Conservation (phyloP, 1,140 invertebrate species). For the Belonocnema kinseyi region DNA sequence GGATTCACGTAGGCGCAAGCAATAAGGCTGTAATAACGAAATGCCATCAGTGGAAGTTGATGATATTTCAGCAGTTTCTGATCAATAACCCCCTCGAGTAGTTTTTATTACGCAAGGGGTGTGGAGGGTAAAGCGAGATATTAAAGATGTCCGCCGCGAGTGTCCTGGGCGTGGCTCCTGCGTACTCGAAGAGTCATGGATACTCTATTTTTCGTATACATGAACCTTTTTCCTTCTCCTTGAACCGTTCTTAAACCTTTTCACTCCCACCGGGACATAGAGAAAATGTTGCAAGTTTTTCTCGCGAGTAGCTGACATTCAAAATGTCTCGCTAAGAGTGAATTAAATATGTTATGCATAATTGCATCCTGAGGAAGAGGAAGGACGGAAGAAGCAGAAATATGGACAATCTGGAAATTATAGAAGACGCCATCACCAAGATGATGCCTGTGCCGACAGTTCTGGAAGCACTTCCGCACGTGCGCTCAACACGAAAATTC, state of each 20-base stretch:
- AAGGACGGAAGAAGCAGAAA: background rate
- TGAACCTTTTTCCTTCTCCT: background rate
- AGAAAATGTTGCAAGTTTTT: background rate
- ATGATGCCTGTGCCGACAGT: background rate
- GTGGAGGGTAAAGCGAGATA: constrained; percentile 28
- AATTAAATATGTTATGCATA: background rate
- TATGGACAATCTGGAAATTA: background rate
- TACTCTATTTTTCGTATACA: background rate
- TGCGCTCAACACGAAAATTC: constrained; percentile 26
- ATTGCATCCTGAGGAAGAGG: constrained; percentile 2
- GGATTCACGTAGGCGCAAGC: background rate
- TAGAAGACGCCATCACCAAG: constrained; percentile 5
- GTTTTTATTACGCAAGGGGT: constrained; percentile 30
- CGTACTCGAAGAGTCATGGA: constrained; percentile 14
- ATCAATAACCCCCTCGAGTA: constrained; percentile 31
- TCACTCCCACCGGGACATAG: background rate
- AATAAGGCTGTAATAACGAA: constrained; percentile 11
- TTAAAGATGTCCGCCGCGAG: constrained; percentile 30
- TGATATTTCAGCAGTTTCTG: constrained; percentile 28
- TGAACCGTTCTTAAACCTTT: background rate
- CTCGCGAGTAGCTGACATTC: background rate
- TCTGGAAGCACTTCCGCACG: constrained; percentile 16
- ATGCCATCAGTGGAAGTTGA: constrained; percentile 26
- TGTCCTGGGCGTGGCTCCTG: constrained; percentile 28
- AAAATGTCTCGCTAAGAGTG: background rate